Evolutionary conservation across 2,797 vertebrate genomes (phyloP).

Genomic region (Chloroceryle inda): DNA sequence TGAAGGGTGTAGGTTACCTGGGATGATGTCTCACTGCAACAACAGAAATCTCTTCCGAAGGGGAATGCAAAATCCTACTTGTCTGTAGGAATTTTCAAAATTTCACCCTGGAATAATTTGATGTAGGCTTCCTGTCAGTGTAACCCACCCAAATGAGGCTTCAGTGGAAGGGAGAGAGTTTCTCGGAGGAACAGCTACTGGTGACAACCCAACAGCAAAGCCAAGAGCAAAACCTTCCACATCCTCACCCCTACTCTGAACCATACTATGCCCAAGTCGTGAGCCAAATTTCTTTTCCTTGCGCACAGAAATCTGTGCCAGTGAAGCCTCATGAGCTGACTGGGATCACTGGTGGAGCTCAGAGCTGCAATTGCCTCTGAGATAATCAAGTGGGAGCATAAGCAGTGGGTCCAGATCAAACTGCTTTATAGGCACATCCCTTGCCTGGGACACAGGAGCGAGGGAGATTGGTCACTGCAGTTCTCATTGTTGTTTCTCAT

Average conservation of each 20-base stretch:
- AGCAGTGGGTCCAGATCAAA: not conserved
- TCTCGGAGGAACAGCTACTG: not conserved
- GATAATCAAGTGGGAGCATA: accelerated
- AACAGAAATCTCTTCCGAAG: not conserved
- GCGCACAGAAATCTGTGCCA: not conserved
- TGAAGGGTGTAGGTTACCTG: not conserved
- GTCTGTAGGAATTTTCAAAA: not conserved
- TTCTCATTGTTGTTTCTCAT: not conserved
- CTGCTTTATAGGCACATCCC: not conserved
- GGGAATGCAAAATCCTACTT: not conserved
- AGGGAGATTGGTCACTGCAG: not conserved
- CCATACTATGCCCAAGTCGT: not conserved
- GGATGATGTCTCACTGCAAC: not conserved
- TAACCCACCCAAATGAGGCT: not conserved
- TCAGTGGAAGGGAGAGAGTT: not conserved
- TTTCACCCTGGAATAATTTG: not conserved
- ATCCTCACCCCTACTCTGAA: not conserved
- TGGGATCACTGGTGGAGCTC: not conserved
- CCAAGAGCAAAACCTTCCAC: not conserved
- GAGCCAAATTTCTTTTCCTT: not conserved
- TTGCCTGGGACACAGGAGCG: accelerated
- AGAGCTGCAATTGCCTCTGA: not conserved
- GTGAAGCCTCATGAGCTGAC: not conserved
- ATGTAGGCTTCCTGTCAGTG: not conserved
- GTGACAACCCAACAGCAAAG: not conserved